A percentile compares a stretch with the other conserved stretches of the same genome.
Conservation (phyloP, 2,888 invertebrate genomes). For the Polylopha cassiicola region DNA sequence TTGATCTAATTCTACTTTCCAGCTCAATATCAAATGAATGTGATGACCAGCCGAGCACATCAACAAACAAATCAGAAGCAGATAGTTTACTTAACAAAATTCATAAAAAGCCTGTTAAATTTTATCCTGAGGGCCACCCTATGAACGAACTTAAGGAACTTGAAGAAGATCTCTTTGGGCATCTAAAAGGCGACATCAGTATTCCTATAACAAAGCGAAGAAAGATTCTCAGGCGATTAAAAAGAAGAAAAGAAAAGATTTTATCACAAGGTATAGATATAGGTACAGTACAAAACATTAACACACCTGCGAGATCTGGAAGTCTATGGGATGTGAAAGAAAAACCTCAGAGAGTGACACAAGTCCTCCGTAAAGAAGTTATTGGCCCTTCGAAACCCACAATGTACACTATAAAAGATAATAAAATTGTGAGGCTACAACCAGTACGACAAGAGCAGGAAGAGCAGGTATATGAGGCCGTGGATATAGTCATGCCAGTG, state of each 20-base stretch:
- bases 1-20: conserved; percentile 25
- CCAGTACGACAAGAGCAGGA: conserved; percentile 31
- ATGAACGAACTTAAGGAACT: conserved; percentile 72
- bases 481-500: conserved; percentile 56
- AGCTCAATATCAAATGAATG: conserved; percentile 34
- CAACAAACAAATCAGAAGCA: conserved; percentile 31
- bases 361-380: conserved; percentile 25
- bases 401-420: conserved; percentile 71
- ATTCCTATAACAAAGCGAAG: conserved; percentile 59
- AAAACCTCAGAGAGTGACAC: conserved; percentile 26
- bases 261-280: conserved; percentile 40
- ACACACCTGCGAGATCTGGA: conserved; percentile 34
- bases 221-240: conserved; percentile 66
- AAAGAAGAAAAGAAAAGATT: conserved; percentile 57
- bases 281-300: conserved; percentile 29
- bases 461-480: conserved; percentile 44
- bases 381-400: conserved; percentile 55
- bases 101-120: conserved; percentile 37
- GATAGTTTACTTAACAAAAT: conserved; percentile 35
- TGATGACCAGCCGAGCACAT: conserved; percentile 36
- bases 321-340: conserved; percentile 69
- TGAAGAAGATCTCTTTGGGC: conserved; percentile 66
- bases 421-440: conserved; percentile 66
- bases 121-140: conserved; percentile 67
- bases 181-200: conserved; percentile 54